Base-by-base conservation (phyloP, 1,140 invertebrate genomes). In the Olivierus martensii region DNA sequence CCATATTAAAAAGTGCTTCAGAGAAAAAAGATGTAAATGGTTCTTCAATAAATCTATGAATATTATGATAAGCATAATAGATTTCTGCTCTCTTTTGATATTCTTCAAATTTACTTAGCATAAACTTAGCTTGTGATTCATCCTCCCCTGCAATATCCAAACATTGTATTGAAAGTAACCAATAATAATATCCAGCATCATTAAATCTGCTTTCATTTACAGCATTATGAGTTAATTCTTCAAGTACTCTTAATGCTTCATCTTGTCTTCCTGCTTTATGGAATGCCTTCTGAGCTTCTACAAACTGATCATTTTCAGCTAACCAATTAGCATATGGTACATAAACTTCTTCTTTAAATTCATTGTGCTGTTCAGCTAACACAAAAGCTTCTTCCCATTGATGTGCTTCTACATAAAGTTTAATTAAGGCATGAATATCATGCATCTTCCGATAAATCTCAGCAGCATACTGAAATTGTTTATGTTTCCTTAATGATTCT, bases 211-310 rank as follows among this genome's bases (percentile, higher is more conserved):
- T 83, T 67, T 99, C 93, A 14, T 74, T 74, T 1, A 98, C 83
- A 39, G 94, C 90, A 69, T 96, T 97, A 55, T 81, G 76, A 5
- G 89, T 91, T 6, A 99, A 69, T 61, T 88, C 83, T 59, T 84
- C 80, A 34, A 99, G 74, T 15, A 99, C 89, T 63, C 70, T 64
- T 37, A 93, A 82, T 3, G 95, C 93, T 69, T 94, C 88, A 59
- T 87, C 81, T 5, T 84, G 84, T 60, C 87, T 79, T 2, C 94
- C 95, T 34, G 94, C 94, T 73, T 92, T 90, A 65, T 95, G 82
- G 70, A 94, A 99, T 1, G 95, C 94, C 80, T 88, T 84, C 69
- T 97, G 93, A 2, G 92, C 90, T 64, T 94, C 89, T 52, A 94
- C 84, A 73, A 97, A 97, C 61, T 83, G 79, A 66, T 97, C 93